Evolutionary conservation across 30 jellyfish, hydroid and myxozoan genomes (phyloP).

Genomic region (Chironex yamaguchii): DNA sequence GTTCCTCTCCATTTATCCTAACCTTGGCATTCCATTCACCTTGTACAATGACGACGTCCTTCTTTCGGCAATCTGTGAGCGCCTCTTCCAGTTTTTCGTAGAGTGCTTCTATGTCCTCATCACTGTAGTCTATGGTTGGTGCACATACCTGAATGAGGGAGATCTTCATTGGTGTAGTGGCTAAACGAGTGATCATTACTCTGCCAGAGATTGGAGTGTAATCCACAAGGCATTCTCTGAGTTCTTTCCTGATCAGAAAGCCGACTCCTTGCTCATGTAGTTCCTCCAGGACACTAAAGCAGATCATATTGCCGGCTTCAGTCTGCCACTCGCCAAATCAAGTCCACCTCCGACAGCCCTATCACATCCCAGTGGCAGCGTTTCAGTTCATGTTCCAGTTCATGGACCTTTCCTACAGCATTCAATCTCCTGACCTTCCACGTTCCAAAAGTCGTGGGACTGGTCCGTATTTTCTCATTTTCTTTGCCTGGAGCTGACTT

Average conservation of each 20-base stretch:
- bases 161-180: conserved; percentile 4
- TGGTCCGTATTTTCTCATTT: too few species aligned
- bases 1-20: conserved; percentile 42
- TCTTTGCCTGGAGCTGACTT: too few species aligned
- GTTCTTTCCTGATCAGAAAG: neutral
- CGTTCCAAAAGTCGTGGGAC: too few species aligned
- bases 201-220: conserved; percentile 23
- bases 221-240: conserved; percentile 4
- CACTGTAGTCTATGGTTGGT: conserved; percentile 10
- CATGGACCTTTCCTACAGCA: neutral
- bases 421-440: too few species aligned
- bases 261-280: conserved; percentile 19
- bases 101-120: conserved; percentile 12
- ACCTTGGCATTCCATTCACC: conserved; percentile 59
- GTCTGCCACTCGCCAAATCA: conserved; percentile 21
- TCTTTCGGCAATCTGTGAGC: neutral
- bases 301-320: conserved; percentile 34
- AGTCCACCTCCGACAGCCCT: conserved; percentile 29
- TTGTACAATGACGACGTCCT: conserved; percentile 3
- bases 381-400: neutral
- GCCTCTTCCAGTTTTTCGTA: conserved; percentile 16
- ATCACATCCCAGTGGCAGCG: neutral
- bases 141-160: conserved; percentile 46
- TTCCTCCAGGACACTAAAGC: conserved; percentile 20
- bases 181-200: neutral